Percentiles rank a stretch among this genome's conserved stretches.
phyloP scores from a whole-genome alignment of 1,140 invertebrate species.

The Brachionus koreanus region DNA sequence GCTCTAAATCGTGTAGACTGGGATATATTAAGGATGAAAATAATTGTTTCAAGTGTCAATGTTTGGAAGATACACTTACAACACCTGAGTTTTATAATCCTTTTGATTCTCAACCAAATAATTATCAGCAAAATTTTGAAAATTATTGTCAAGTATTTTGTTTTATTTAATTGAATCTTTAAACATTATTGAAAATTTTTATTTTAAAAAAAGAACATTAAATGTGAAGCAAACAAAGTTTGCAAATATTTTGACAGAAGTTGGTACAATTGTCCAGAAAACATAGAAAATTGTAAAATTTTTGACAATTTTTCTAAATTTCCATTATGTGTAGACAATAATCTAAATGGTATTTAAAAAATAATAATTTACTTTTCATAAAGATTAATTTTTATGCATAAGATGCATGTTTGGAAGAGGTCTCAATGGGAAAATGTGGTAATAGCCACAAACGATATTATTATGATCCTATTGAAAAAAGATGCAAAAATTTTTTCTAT shows the following conservation, averaged over 20 bases:
- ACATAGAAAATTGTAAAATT: background rate
- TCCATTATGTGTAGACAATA: constrained; percentile 16
- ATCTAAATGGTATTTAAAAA: background rate
- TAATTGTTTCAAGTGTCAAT: constrained; percentile 37
- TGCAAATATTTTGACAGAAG: constrained; percentile 20
- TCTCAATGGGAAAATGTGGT: background rate
- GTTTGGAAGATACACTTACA: constrained; percentile 2
- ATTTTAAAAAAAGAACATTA: background rate
- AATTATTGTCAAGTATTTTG: constrained; percentile 6
- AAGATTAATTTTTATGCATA: background rate
- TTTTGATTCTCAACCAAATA: background rate
- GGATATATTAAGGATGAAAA: constrained; percentile 18
- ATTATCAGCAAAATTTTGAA: constrained; percentile 21
- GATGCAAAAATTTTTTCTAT: constrained; percentile 70
- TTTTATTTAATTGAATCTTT: background rate
- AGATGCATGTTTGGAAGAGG: constrained; percentile 12
- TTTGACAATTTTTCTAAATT: constrained; percentile 16
- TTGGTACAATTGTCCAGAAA: constrained; percentile 18
- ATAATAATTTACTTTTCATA: background rate
- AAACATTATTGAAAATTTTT: background rate
- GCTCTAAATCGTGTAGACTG: constrained; percentile 5
- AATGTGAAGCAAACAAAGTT: constrained; percentile 35
- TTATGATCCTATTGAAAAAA: constrained; percentile 62
- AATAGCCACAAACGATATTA: constrained; percentile 56
- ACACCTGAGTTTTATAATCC: background rate